Conservation (phyloP, 2,888 invertebrate genomes). For the Oligia fasciuncula region DNA sequence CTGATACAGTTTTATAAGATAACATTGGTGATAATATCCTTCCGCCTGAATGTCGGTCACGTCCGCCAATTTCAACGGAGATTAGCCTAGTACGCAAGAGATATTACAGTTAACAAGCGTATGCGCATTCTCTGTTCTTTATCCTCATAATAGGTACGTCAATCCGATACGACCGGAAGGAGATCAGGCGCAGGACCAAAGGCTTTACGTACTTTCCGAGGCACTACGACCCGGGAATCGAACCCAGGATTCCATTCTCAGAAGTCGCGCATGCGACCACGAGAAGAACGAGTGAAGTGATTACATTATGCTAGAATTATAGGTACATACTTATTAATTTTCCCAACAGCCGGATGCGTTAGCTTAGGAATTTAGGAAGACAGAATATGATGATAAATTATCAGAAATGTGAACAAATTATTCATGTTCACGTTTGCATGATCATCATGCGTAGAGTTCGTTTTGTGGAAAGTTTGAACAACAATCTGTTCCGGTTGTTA, state of each 20-base stretch:
- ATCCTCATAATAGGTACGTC: background rate
- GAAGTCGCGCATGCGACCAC: background rate
- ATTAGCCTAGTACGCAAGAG: background rate
- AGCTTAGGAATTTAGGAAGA: slow-evolving; percentile 1
- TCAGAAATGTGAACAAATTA: slow-evolving; percentile 17
- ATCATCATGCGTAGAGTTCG: background rate
- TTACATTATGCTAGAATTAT: background rate
- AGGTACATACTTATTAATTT: background rate
- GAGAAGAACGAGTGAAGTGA: background rate
- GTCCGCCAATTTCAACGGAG: background rate
- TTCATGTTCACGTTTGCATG: slow-evolving; percentile 29
- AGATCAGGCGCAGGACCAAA: background rate
- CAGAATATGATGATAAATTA: slow-evolving; percentile 1
- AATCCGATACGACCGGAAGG: background rate
- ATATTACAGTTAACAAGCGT: background rate
- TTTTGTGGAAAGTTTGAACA: background rate
- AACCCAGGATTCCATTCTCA: background rate
- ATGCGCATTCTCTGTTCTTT: background rate
- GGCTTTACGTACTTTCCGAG: background rate
- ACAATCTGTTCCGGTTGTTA: background rate
- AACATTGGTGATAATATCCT: background rate
- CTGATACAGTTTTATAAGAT: background rate
- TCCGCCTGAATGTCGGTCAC: background rate
- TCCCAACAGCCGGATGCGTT: background rate
- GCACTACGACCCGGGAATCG: background rate